Evolutionary conservation across 2,888 invertebrate genomes (phyloP).

Genomic region (Nipponacmea schrenckii): DNA sequence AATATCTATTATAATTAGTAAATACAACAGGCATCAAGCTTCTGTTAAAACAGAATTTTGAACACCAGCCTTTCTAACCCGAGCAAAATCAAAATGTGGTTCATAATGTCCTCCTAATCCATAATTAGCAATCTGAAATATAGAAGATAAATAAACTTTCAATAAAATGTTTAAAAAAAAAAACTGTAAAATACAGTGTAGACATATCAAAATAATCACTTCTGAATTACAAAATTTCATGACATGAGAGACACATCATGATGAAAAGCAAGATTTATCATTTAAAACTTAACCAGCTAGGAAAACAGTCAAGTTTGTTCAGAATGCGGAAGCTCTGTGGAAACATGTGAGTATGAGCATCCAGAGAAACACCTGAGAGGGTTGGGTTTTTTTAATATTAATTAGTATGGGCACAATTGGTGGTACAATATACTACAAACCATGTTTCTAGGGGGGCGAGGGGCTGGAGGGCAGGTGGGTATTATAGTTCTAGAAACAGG

Average conservation of each 20-base stretch:
- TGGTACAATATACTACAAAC: neutral
- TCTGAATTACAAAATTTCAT: too few species aligned
- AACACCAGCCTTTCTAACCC: slow-evolving; percentile 61
- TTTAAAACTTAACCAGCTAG: neutral
- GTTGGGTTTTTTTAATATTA: too few species aligned
- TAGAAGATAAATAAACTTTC: neutral
- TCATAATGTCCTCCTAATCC: slow-evolving; percentile 99
- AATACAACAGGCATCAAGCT: slow-evolving; percentile 4
- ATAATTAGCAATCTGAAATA: slow-evolving; percentile 87
- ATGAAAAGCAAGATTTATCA: neutral
- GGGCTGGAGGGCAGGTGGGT: too few species aligned
- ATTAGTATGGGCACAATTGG: too few species aligned
- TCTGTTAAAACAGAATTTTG: slow-evolving; percentile 4
- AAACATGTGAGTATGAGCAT: too few species aligned
- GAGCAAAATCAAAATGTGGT: slow-evolving; percentile 86
- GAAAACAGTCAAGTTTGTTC: too few species aligned
- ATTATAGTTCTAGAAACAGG: too few species aligned
- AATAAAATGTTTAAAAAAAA: neutral
- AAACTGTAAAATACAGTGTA: slow-evolving; percentile 10
- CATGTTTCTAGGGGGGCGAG: too few species aligned
- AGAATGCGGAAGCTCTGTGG: too few species aligned
- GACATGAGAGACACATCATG: neutral
- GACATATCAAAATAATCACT: too few species aligned
- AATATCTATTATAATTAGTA: too few species aligned
- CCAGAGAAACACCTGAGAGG: too few species aligned